Percentiles rank a stretch among this genome's conserved stretches.
Conservation (phyloP, 2,113 vertebrate species). For the Atractosteus spatula region DNA sequence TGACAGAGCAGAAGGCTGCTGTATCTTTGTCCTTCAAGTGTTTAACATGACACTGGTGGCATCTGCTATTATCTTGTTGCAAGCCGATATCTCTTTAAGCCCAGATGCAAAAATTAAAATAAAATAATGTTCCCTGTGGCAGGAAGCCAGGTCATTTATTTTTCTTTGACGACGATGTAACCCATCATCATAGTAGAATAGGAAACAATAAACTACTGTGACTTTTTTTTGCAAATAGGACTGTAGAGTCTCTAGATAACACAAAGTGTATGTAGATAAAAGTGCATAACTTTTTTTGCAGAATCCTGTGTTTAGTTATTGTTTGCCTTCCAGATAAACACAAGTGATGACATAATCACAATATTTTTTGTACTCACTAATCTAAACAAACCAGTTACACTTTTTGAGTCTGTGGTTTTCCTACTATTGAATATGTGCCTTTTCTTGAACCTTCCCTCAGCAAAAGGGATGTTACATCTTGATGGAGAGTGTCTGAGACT, state of each 20-base stretch:
- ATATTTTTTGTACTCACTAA: too few species aligned
- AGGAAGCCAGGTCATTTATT: background rate
- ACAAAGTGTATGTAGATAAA: too few species aligned
- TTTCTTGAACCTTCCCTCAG: slow-evolving; percentile 17
- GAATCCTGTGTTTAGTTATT: too few species aligned
- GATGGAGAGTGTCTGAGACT: slow-evolving; percentile 44
- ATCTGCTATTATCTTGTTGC: background rate
- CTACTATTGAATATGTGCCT: slow-evolving; percentile 29
- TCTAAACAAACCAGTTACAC: background rate
- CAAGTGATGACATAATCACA: too few species aligned
- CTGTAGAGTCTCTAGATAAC: too few species aligned
- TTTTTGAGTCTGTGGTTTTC: background rate
- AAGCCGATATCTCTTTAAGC: background rate
- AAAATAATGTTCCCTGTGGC: slow-evolving; percentile 2
- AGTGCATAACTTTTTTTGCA: too few species aligned
- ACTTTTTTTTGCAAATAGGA: too few species aligned
- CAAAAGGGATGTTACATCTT: slow-evolving; percentile 27
- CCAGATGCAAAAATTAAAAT: background rate
- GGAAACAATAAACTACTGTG: background rate
- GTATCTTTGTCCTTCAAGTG: too few species aligned
- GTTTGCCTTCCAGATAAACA: too few species aligned
- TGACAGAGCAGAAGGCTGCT: too few species aligned
- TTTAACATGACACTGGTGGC: too few species aligned
- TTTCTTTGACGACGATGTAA: slow-evolving; percentile 19
- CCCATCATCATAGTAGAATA: slow-evolving; percentile 2